phyloP scores from a whole-genome alignment of 2,113 vertebrate species.

The Penelope pileata region DNA sequence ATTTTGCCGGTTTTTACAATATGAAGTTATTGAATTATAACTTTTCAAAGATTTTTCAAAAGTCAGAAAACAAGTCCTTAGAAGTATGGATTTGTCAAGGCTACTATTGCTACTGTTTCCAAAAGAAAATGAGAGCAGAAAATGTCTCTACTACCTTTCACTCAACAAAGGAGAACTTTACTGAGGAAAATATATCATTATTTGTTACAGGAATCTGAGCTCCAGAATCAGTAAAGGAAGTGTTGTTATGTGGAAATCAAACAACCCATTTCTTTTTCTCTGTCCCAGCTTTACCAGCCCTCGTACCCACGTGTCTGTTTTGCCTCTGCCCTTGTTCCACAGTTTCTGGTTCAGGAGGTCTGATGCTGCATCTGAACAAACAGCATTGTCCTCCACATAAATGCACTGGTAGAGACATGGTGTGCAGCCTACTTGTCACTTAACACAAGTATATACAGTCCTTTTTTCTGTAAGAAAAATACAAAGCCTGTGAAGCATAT shows the following conservation, averaged over 20 bases:
- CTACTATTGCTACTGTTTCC: background rate
- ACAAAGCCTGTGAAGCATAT: background rate
- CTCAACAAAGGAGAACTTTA: background rate
- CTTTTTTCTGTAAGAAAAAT: background rate
- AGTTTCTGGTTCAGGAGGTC: fast-evolving
- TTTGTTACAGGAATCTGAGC: background rate
- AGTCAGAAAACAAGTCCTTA: conserved; percentile 4
- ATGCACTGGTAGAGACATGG: fast-evolving
- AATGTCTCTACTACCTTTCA: background rate
- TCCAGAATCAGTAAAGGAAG: background rate
- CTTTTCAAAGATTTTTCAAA: conserved; percentile 9
- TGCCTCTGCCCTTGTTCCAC: background rate
- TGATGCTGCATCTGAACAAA: fast-evolving
- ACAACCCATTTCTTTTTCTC: background rate
- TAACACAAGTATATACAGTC: fast-evolving
- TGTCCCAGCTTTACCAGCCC: background rate
- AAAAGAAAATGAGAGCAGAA: conserved; percentile 18
- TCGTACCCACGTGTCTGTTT: background rate
- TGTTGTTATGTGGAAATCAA: conserved; percentile 11
- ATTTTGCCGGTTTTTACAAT: background rate
- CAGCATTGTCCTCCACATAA: fast-evolving
- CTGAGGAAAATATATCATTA: background rate
- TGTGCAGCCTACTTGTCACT: too few relatives aligned
- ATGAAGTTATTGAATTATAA: conserved; percentile 7
- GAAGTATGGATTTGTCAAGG: background rate